Base-by-base conservation (phyloP, 2,113 vertebrate species). In the Pachyramphus minor region DNA sequence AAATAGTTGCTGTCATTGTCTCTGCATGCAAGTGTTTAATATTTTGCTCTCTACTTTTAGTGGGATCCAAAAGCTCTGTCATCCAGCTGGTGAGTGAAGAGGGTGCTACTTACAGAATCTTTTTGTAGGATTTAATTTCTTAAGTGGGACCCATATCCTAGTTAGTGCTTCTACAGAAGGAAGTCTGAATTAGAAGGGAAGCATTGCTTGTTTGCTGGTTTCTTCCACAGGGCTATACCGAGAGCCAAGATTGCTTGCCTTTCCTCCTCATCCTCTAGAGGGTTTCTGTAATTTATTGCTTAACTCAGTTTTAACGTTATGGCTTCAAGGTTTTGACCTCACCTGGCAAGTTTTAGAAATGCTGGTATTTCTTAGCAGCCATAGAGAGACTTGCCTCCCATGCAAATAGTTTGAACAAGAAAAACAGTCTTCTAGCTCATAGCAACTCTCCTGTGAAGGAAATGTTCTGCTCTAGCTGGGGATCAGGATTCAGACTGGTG, bases 21-120 rank as follows among this genome's bases (percentile, higher is more conserved):
- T 62, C 13, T 44, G 2, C 16, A 9, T 1, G 0, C 2, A 2
- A 18, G 10, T 33, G n/a, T 84, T 66, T 58, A 7, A 13, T 41
- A 63, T 74, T 50, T 83, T 64, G 20, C 22, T 79, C 49, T 52
- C 39, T 88, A 23, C 21, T 76, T 91, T 4, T 27, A n/a, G 23
- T 85, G 4, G 3, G 33, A 79, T 93, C 33, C 22, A n/a, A 44
- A 76, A n/a, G 0, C 18, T n/a, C 23, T 33, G 2, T 52, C 14
- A 27, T 64, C 27, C 53, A 33, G 14, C 55, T 69, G 41, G 35
- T 28, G 68, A 52, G 44, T 8, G n/a, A 66, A 23, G 17, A 56
- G 24, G 19, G 2, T 73, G 75, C 41, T 90, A 58, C 49, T 76
- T 73, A 30, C 18, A 8, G 45, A 49, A 60, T 44, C 37, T 15